Evolutionary conservation across 1,140 invertebrate species (phyloP).

Genomic region (Vanessa atalanta): DNA sequence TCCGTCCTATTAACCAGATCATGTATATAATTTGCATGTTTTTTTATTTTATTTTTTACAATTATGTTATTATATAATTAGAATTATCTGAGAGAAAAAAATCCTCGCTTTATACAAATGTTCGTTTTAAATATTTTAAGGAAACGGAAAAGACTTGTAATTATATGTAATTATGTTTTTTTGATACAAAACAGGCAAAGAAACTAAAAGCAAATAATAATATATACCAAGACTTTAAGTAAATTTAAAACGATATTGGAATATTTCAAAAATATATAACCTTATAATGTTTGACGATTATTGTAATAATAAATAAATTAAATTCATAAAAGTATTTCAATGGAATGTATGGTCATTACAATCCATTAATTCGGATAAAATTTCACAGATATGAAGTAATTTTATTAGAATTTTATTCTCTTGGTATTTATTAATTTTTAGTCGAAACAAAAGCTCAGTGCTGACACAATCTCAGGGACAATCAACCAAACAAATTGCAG

Average conservation of each 20-base stretch:
- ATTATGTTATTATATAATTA: not conserved
- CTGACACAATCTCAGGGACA: conserved; percentile 22
- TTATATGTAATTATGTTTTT: not conserved
- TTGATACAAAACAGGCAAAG: too few relatives aligned
- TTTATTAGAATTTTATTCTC: conserved; percentile 10
- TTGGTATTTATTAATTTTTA: conserved; percentile 21
- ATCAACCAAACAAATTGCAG: conserved; percentile 28
- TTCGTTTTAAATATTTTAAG: not conserved
- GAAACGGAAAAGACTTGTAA: conserved; percentile 2
- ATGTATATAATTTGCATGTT: too few relatives aligned
- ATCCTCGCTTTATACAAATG: too few relatives aligned
- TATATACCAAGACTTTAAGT: too few relatives aligned
- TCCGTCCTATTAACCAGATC: too few relatives aligned
- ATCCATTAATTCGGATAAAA: conserved; percentile 12
- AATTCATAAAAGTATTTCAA: not conserved
- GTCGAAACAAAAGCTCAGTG: conserved; percentile 19
- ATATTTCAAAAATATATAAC: not conserved
- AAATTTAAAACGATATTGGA: too few relatives aligned
- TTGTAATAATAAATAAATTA: not conserved
- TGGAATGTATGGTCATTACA: not conserved
- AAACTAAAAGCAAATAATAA: too few relatives aligned
- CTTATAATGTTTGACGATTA: not conserved
- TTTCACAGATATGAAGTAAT: conserved; percentile 11
- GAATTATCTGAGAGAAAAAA: not conserved
- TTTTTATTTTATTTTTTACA: too few relatives aligned